Conservation (phyloP, 2,113 vertebrate species). For the Ictalurus punctatus region DNA sequence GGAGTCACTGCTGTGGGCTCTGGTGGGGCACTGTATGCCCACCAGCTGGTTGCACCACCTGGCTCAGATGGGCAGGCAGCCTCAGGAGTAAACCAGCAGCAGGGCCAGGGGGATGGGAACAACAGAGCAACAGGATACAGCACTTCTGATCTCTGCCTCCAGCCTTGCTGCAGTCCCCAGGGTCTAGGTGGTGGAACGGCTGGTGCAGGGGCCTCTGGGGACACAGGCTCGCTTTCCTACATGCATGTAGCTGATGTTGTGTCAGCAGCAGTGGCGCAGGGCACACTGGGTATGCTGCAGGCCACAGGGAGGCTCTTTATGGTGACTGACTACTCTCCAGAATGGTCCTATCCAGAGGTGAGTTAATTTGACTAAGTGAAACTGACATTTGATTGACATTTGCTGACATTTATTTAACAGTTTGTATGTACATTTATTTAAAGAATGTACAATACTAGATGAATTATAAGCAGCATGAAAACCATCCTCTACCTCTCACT, state of each 20-base stretch:
- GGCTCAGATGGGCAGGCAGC: slow-evolving; percentile 75
- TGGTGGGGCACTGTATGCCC: slow-evolving; percentile 81
- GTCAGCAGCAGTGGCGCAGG: slow-evolving; percentile 87
- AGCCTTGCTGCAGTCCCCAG: slow-evolving; percentile 94
- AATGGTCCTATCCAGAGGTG: slow-evolving; percentile 99
- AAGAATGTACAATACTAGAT: background rate
- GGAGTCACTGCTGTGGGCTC: slow-evolving; percentile 77
- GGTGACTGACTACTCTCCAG: slow-evolving; percentile 98
- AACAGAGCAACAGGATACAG: slow-evolving; percentile 80
- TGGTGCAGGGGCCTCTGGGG: slow-evolving; percentile 72
- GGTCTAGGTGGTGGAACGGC: slow-evolving; percentile 71
- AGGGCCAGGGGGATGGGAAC: slow-evolving; percentile 79
- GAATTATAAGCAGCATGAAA: background rate
- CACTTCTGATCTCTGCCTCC: slow-evolving; percentile 91
- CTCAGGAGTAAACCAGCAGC: slow-evolving; percentile 62
- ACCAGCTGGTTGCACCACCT: slow-evolving; percentile 87
- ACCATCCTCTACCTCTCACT: background rate
- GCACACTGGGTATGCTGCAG: slow-evolving; percentile 92
- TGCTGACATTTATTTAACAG: background rate
- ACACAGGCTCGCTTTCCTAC: slow-evolving; percentile 87
- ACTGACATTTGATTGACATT: background rate
- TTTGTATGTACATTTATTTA: background rate
- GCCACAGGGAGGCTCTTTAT: slow-evolving; percentile 94
- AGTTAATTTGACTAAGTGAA: slow-evolving; percentile 55
- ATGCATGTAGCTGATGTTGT: slow-evolving; percentile 98